phyloP scores from a whole-genome alignment of 2,113 vertebrate genomes.

The Salvelinus sp. region DNA sequence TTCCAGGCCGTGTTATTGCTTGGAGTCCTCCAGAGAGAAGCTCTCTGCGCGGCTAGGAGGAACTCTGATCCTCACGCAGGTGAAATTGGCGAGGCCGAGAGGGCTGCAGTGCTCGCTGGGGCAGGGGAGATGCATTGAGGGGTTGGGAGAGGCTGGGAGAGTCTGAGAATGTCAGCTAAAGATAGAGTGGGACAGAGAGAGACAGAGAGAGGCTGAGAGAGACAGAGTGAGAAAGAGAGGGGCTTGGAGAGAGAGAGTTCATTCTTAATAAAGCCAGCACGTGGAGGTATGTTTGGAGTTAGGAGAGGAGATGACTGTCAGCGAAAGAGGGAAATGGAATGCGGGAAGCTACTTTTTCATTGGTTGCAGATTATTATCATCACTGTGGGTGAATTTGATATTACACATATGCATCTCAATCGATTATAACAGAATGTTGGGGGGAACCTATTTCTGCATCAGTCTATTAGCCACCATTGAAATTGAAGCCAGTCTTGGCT shows the following conservation, averaged over 20 bases:
- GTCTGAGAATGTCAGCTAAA: conserved; percentile 20
- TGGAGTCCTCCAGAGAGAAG: conserved; percentile 59
- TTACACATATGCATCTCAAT: conserved; percentile 40
- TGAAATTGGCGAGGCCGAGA: conserved; percentile 41
- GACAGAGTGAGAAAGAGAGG: neutral
- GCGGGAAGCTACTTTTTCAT: neutral
- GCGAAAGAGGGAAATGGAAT: conserved; percentile 3
- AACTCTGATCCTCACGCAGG: conserved; percentile 36
- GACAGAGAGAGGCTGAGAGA: conserved; percentile 26
- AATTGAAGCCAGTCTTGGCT: conserved; percentile 19
- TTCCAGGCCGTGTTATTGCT: conserved; percentile 70
- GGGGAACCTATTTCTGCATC: conserved; percentile 6
- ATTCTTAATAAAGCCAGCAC: conserved; percentile 49
- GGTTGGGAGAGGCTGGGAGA: conserved; percentile 26
- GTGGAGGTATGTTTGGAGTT: conserved; percentile 7
- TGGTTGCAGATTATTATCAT: conserved; percentile 28
- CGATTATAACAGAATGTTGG: conserved; percentile 48
- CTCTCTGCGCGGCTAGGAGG: conserved; percentile 37
- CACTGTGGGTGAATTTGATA: conserved; percentile 43
- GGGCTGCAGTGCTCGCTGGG: conserved; percentile 22
- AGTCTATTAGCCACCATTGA: conserved; percentile 40
- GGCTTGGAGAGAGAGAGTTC: conserved; percentile 48
- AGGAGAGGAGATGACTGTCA: neutral
- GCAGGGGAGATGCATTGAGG: conserved; percentile 13
- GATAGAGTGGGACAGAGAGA: no score